These are phyloP conservation scores for Ichneumoninae sp. DNA, from an alignment of 2,888 invertebrate genomes.

Conservation along the genomic window DNA sequence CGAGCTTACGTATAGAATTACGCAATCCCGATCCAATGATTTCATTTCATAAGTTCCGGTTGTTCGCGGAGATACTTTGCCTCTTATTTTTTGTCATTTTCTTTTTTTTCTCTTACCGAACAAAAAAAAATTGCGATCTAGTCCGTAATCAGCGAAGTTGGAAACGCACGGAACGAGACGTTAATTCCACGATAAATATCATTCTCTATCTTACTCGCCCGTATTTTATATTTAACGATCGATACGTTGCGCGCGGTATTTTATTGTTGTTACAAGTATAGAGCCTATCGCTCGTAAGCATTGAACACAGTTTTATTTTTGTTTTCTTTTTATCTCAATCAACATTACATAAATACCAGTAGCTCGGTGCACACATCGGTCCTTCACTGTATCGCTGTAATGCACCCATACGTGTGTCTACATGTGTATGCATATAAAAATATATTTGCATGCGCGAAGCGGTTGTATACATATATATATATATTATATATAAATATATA, in stretches of 20 bases:
- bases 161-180: slow-evolving; percentile 32
- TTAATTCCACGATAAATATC: slow-evolving; percentile 41
- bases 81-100: slow-evolving; percentile 10
- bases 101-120: neutral
- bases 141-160: slow-evolving; percentile 34
- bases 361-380: slow-evolving; percentile 14
- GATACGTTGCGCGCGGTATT: slow-evolving; percentile 22
- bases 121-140: slow-evolving; percentile 4
- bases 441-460: slow-evolving; percentile 62
- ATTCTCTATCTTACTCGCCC: slow-evolving; percentile 24
- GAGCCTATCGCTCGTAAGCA: slow-evolving; percentile 21
- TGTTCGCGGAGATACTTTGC: slow-evolving; percentile 15
- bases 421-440: slow-evolving; percentile 38
- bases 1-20: neutral
- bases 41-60: slow-evolving; percentile 24
- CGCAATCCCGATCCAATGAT: slow-evolving; percentile 3
- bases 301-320: slow-evolving; percentile 32
- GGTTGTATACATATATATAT: slow-evolving; percentile 21
- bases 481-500: neutral
- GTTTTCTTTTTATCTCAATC: slow-evolving; percentile 5
- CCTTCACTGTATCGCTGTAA: neutral
- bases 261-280: slow-evolving; percentile 44
- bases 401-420: slow-evolving; percentile 4
- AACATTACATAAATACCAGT: slow-evolving; percentile 33
- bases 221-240: slow-evolving; percentile 44